These are phyloP conservation scores for Gallinago solitaria DNA, from an alignment of 2,797 vertebrate species.

Conservation along the genomic window DNA sequence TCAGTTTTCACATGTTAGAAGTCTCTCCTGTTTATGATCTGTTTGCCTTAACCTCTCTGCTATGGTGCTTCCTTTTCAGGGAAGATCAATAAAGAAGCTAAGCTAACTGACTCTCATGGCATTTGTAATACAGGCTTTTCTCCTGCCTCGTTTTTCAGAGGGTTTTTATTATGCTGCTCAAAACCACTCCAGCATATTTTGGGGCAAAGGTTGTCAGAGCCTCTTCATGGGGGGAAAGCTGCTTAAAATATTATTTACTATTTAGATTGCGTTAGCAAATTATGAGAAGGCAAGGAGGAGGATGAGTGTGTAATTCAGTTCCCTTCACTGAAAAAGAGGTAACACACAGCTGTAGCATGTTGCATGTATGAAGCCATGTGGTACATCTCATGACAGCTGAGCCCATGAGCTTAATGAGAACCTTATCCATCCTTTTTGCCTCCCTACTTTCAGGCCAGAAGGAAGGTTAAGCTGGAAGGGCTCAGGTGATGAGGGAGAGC, in stretches of 20 bases:
- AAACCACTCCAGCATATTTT: background rate
- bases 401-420: background rate
- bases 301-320: background rate
- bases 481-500: background rate
- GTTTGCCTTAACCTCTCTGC: background rate
- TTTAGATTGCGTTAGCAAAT: background rate
- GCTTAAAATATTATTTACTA: background rate
- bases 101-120: background rate
- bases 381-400: background rate
- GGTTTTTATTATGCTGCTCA: background rate
- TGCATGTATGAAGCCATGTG: background rate
- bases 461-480: background rate
- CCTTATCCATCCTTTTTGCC: background rate
- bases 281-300: background rate
- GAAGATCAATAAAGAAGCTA: constrained; percentile 12
- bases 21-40: background rate
- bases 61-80: background rate
- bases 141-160: background rate
- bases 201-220: background rate
- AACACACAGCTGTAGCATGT: background rate
- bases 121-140: background rate
- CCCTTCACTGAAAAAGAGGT: background rate
- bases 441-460: background rate
- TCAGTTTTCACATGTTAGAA: background rate
- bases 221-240: background rate